Conservation (phyloP, 2,797 vertebrate genomes). For the Ataeniobius toweri region DNA sequence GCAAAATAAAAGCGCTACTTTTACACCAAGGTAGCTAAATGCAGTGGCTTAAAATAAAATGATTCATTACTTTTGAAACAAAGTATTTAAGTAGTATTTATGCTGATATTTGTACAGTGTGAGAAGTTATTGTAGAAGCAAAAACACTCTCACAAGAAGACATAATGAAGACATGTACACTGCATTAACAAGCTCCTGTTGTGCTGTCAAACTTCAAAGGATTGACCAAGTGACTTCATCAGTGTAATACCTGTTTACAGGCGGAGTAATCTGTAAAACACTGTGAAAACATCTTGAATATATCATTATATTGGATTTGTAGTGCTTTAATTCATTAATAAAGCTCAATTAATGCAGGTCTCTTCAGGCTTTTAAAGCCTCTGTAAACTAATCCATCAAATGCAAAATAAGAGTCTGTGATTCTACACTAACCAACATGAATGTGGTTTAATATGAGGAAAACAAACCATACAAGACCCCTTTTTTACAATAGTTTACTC, state of each 20-base stretch:
- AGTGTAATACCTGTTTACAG: conserved; percentile 35
- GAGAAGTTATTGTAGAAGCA: neutral
- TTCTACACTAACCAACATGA: conserved; percentile 9
- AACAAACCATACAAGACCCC: conserved; percentile 5
- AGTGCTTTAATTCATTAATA: neutral
- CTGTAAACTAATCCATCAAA: conserved; percentile 26
- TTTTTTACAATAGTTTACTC: neutral
- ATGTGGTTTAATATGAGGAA: neutral
- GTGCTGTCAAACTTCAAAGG: conserved; percentile 44
- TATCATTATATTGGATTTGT: neutral
- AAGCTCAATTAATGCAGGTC: neutral
- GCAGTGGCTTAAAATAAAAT: neutral
- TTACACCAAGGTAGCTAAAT: neutral
- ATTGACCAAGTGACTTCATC: conserved; percentile 42
- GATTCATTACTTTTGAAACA: neutral
- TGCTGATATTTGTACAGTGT: neutral
- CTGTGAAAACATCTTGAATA: neutral
- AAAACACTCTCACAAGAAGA: neutral
- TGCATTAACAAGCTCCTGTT: conserved; percentile 5
- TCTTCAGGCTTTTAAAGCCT: conserved; percentile 7
- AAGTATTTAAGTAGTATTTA: neutral
- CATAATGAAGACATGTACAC: conserved; percentile 22
- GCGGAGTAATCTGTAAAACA: conserved; percentile 18
- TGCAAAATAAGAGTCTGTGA: neutral
- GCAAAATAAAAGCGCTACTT: neutral